Evolutionary conservation across 2,888 invertebrate genomes (phyloP).

Genomic region (Mycalesis mineus): DNA sequence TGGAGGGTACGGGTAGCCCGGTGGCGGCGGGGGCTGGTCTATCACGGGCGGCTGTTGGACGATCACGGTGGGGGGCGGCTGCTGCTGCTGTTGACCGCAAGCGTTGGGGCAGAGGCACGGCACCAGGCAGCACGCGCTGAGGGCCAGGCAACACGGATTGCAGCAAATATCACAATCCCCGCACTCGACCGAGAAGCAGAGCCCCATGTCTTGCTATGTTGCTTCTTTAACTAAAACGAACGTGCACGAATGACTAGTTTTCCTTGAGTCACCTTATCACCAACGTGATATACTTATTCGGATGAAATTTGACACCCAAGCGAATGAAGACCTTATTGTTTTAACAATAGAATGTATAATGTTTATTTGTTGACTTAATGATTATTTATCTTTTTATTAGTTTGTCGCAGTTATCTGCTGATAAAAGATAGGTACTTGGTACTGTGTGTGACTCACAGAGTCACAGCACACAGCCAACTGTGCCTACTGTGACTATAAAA

Average conservation of each 20-base stretch:
- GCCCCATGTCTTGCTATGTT: slow-evolving; percentile 53
- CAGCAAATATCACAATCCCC: slow-evolving; percentile 64
- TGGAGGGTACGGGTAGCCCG: slow-evolving; percentile 42
- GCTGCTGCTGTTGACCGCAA: slow-evolving; percentile 61
- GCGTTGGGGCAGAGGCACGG: slow-evolving; percentile 70
- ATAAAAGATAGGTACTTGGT: slow-evolving; percentile 25
- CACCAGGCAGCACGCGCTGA: slow-evolving; percentile 65
- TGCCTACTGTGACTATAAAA: slow-evolving; percentile 2
- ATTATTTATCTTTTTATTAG: slow-evolving; percentile 22
- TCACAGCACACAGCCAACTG: slow-evolving; percentile 11
- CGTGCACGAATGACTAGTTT: slow-evolving; percentile 30
- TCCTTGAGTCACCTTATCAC: slow-evolving; percentile 24
- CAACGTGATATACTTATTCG: slow-evolving; percentile 9
- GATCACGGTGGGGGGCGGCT: slow-evolving; percentile 54
- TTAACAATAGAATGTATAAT: slow-evolving; percentile 12
- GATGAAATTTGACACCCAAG: not conserved
- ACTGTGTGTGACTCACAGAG: slow-evolving; percentile 15
- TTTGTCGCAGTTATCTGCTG: slow-evolving; percentile 25
- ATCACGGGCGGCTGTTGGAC: slow-evolving; percentile 58
- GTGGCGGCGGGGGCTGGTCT: slow-evolving; percentile 53
- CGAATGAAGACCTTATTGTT: slow-evolving; percentile 20
- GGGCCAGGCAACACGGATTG: slow-evolving; percentile 66
- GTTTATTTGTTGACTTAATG: not conserved
- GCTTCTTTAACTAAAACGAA: slow-evolving; percentile 51
- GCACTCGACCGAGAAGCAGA: slow-evolving; percentile 66